phyloP scores from a whole-genome alignment of 1,140 invertebrate species.

The Drosophila varians region DNA sequence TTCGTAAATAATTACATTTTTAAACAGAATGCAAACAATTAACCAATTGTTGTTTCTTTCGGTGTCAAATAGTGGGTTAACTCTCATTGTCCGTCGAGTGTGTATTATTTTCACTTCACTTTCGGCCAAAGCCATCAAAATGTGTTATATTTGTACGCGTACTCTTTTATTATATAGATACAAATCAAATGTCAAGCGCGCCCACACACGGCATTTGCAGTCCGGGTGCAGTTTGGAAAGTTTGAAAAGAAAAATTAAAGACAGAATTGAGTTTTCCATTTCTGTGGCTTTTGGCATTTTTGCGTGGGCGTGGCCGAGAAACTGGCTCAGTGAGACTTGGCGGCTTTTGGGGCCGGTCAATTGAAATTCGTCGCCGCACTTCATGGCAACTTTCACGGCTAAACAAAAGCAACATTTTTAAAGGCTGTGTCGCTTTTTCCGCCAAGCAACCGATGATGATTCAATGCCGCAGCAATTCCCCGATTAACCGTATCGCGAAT shows the following conservation, averaged over 20 bases:
- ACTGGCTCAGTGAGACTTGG: conserved; percentile 17
- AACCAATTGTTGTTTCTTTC: not conserved
- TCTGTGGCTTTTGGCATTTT: conserved; percentile 40
- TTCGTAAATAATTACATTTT: no score
- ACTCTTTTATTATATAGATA: conserved; percentile 44
- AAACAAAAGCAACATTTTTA: not conserved
- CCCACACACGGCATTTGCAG: conserved; percentile 49
- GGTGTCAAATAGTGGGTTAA: conserved; percentile 9
- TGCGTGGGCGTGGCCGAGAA: conserved; percentile 47
- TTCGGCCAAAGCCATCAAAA: conserved; percentile 30
- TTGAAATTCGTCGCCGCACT: conserved; percentile 55
- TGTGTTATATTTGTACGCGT: conserved; percentile 29
- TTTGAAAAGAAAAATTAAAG: conserved; percentile 45
- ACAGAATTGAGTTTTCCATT: conserved; percentile 52
- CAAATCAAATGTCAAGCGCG: conserved; percentile 47
- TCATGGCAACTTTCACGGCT: conserved; percentile 49
- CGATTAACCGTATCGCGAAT: conserved; percentile 41
- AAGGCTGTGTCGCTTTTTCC: conserved; percentile 10
- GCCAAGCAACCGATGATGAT: conserved; percentile 20
- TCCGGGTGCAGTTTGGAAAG: conserved; percentile 39
- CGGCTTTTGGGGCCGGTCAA: conserved; percentile 29
- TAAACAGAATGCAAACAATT: not conserved
- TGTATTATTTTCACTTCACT: conserved; percentile 53
- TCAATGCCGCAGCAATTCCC: conserved; percentile 26
- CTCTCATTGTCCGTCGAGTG: conserved; percentile 34